Evolutionary conservation across 1,140 invertebrate genomes (phyloP).

Genomic region (Papilio polytes): DNA sequence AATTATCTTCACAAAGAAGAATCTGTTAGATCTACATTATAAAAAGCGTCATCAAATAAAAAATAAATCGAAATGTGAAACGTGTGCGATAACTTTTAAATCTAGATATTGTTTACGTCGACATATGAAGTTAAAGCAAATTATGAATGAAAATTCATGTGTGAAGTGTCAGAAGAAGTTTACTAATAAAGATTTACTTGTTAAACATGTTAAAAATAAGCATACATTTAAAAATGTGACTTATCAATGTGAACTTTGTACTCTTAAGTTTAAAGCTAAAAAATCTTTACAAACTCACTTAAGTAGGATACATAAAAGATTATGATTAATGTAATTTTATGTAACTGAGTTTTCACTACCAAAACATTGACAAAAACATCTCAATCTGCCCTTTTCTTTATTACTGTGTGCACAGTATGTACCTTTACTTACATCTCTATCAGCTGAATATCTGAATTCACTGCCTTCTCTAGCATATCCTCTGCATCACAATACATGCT

Average conservation of each 20-base stretch:
- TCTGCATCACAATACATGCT: no score
- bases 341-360: not conserved
- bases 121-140: conserved; percentile 73
- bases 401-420: no score
- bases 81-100: conserved; percentile 75
- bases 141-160: conserved; percentile 70
- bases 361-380: not conserved
- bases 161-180: conserved; percentile 77
- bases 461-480: no score
- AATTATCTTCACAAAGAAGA: conserved; percentile 73
- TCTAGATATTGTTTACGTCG: conserved; percentile 73
- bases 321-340: conserved; percentile 58
- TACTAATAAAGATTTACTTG: conserved; percentile 61
- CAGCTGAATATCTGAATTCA: no score
- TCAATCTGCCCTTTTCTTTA: no score
- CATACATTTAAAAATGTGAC: conserved; percentile 70
- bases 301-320: conserved; percentile 70
- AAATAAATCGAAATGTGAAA: conserved; percentile 73
- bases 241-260: conserved; percentile 71
- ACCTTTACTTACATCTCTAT: no score
- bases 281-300: conserved; percentile 67
- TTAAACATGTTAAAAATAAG: conserved; percentile 72
- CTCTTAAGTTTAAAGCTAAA: conserved; percentile 73
- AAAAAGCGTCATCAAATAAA: conserved; percentile 69
- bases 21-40: conserved; percentile 68